phyloP scores from a whole-genome alignment of 2,888 invertebrate species.

The Napeogenes inachia region DNA sequence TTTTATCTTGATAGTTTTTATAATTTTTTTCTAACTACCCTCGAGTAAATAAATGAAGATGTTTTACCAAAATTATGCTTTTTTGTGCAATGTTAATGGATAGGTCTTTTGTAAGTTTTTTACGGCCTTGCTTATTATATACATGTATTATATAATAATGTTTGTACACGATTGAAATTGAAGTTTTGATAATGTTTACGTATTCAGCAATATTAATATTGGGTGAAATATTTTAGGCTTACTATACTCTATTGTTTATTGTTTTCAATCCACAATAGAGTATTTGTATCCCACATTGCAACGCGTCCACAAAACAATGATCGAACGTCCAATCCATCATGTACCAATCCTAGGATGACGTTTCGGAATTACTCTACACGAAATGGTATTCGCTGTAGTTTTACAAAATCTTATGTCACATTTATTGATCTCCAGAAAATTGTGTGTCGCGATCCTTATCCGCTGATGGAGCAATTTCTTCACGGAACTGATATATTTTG shows the following conservation, averaged over 20 bases:
- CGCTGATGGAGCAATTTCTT: neutral
- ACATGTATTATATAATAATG: too few relatives aligned
- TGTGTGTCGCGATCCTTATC: conserved; percentile 1
- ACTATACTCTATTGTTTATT: neutral
- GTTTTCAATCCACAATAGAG: conserved; percentile 3
- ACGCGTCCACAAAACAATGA: neutral
- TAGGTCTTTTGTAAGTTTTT: too few relatives aligned
- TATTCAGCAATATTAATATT: too few relatives aligned
- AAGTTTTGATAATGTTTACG: too few relatives aligned
- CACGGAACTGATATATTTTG: conserved; percentile 1
- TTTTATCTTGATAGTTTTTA: conserved; percentile 8
- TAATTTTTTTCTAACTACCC: neutral
- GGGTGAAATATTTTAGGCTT: too few relatives aligned
- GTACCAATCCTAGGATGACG: neutral
- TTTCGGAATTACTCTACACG: neutral
- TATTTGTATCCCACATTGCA: neutral
- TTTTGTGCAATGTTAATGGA: neutral
- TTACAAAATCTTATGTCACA: neutral
- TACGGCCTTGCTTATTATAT: too few relatives aligned
- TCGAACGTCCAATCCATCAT: conserved; percentile 1
- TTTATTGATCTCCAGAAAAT: conserved; percentile 1
- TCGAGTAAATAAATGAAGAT: neutral
- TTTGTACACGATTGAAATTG: too few relatives aligned
- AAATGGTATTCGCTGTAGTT: neutral
- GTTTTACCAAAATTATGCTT: neutral